Evolutionary conservation across 2,113 vertebrate genomes (phyloP).

Genomic region (human): DNA sequence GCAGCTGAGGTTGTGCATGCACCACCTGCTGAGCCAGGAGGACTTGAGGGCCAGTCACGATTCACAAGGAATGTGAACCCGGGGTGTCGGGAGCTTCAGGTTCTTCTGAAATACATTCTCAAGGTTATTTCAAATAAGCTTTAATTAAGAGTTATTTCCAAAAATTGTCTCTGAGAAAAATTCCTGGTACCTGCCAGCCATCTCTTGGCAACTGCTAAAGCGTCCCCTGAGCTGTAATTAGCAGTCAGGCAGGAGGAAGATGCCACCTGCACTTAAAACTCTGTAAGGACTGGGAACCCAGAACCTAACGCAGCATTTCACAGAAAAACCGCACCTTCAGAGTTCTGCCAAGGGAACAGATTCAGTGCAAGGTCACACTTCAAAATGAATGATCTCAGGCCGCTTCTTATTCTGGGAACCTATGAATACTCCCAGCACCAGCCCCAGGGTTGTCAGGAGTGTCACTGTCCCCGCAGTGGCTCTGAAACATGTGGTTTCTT

Average conservation of each 20-base stretch:
- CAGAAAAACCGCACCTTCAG: neutral
- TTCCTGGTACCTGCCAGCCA: constrained; percentile 51
- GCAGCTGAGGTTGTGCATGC: neutral
- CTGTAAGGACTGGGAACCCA: neutral
- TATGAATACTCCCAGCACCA: neutral
- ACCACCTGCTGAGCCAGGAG: neutral
- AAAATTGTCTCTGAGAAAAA: constrained; percentile 59
- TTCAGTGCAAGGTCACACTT: neutral
- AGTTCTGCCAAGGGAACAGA: neutral
- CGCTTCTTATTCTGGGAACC: neutral
- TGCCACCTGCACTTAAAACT: neutral
- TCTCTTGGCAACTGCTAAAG: constrained; percentile 52
- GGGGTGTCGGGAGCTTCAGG: neutral
- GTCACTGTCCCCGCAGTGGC: too few species aligned
- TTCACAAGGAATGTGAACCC: neutral
- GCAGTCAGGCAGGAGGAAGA: neutral
- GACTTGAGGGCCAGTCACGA: fast-evolving
- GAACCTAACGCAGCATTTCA: neutral
- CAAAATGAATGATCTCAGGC: neutral
- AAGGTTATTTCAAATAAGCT: constrained; percentile 55
- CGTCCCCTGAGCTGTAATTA: constrained; percentile 45
- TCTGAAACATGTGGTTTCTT: neutral
- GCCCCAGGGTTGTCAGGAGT: neutral
- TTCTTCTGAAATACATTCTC: constrained; percentile 19
- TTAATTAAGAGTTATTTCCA: constrained; percentile 62